Conservation (phyloP, 2,888 invertebrate species). For the Oasisia sp. region DNA sequence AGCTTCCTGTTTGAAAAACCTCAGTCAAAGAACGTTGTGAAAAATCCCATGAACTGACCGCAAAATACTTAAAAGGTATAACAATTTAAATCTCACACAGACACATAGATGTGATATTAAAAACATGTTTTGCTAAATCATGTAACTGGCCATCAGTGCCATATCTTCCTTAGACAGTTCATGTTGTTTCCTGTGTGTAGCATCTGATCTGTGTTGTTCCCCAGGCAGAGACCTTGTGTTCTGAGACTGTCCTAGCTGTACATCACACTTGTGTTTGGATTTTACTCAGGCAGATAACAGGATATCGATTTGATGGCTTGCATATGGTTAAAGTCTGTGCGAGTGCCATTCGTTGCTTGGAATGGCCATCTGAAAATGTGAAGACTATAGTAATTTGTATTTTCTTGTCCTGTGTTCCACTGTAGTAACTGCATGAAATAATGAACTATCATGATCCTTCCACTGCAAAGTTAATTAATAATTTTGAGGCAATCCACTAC, state of each 20-base stretch:
- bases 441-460: no score
- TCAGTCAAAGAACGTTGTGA: no score
- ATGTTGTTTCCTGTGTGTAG: background rate
- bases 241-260: background rate
- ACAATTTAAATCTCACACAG: no score
- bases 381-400: background rate
- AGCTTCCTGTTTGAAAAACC: no score
- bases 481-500: no score
- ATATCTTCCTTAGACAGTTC: background rate
- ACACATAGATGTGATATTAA: no score
- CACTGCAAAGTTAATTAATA: no score
- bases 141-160: conserved; percentile 1
- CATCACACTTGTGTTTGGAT: background rate
- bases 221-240: background rate
- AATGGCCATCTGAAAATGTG: background rate
- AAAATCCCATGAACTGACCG: no score
- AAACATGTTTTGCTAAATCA: background rate
- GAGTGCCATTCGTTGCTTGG: background rate
- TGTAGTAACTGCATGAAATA: no score
- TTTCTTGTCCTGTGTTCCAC: no score
- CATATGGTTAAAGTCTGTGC: background rate
- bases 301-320: background rate
- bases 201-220: background rate
- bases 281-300: conserved; percentile 4
- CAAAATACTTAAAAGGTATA: no score